Evolutionary conservation across 1,140 invertebrate genomes (phyloP).

Genomic region (Frieseomelitta varia): DNA sequence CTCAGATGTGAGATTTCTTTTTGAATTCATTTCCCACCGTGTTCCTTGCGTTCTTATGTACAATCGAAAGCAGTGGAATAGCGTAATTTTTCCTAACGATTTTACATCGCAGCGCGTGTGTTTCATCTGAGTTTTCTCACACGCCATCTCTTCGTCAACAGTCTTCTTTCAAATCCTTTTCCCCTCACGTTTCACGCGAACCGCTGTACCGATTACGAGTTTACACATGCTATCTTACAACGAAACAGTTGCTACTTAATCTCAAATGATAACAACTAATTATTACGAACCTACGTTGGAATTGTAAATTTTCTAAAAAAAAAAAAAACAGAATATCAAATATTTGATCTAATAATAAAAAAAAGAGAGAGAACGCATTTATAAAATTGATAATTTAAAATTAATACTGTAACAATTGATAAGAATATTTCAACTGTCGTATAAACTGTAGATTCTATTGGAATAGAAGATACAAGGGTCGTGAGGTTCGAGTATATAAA

Average conservation of each 20-base stretch:
- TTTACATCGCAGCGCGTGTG: background rate
- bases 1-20: background rate
- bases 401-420: background rate
- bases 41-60: slow-evolving; percentile 17
- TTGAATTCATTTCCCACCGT: background rate
- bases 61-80: slow-evolving; percentile 51
- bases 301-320: background rate
- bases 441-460: background rate
- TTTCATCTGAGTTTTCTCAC: background rate
- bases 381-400: background rate
- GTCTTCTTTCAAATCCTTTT: background rate
- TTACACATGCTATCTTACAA: background rate
- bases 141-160: background rate
- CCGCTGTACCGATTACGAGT: background rate
- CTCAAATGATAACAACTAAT: background rate
- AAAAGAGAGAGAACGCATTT: background rate
- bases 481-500: background rate
- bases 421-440: background rate
- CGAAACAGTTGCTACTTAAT: background rate
- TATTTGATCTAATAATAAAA: background rate
- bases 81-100: slow-evolving; percentile 33
- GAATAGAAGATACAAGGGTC: background rate
- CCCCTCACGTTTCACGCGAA: background rate
- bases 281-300: background rate
- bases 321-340: background rate